phyloP scores from a whole-genome alignment of 2,113 vertebrate species.

The Equus przewalskii region DNA sequence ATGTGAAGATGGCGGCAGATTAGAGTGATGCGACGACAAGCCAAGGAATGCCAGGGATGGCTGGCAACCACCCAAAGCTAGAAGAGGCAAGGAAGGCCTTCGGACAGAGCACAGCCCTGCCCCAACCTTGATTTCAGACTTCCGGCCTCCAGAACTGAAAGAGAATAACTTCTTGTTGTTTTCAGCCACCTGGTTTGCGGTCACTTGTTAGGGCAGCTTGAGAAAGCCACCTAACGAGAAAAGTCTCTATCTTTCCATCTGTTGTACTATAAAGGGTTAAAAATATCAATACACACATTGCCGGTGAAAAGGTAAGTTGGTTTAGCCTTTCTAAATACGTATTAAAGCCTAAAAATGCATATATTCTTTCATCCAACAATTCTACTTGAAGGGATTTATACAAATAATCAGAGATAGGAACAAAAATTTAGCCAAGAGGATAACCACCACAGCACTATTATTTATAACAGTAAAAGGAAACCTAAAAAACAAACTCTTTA shows the following conservation, averaged over 20 bases:
- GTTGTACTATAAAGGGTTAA: not conserved
- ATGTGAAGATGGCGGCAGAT: accelerated
- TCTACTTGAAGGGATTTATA: not conserved
- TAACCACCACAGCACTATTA: not conserved
- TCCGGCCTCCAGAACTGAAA: not conserved
- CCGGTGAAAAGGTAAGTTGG: not conserved
- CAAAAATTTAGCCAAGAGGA: not conserved
- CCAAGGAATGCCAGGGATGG: not conserved
- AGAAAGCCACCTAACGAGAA: not conserved
- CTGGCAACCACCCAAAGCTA: too few relatives aligned
- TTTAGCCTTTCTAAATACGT: constrained; percentile 12
- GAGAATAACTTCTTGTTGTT: not conserved
- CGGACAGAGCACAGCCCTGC: accelerated
- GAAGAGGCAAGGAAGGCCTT: not conserved
- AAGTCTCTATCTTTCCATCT: not conserved
- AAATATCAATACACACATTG: not conserved
- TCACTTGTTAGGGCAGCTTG: not conserved
- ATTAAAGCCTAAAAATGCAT: not conserved
- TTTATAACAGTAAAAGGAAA: not conserved
- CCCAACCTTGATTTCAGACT: not conserved
- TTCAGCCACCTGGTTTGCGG: not conserved
- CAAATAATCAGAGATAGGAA: not conserved
- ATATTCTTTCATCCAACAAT: not conserved
- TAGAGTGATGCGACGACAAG: accelerated
- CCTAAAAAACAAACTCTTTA: not conserved